These are phyloP conservation scores for Helarctos malayanus DNA, from an alignment of 2,797 vertebrate species.

Conservation along the genomic window DNA sequence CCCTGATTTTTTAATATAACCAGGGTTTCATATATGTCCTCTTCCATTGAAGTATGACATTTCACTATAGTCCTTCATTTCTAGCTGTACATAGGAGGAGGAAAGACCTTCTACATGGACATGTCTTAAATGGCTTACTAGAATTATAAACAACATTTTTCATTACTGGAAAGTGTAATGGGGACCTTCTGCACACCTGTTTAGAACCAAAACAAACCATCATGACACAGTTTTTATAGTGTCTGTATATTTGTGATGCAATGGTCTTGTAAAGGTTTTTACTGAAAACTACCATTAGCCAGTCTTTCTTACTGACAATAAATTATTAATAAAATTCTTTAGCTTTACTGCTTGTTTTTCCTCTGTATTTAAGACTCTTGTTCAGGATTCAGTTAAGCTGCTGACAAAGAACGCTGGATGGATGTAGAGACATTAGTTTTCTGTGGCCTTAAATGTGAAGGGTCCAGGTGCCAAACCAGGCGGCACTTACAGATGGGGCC, in stretches of 20 bases:
- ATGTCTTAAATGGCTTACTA: slow-evolving; percentile 94
- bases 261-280: slow-evolving; percentile 99
- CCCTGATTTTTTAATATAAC: slow-evolving; percentile 84
- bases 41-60: slow-evolving; percentile 89
- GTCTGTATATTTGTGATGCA: slow-evolving; percentile 95
- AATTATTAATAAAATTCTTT: slow-evolving; percentile 99
- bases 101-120: slow-evolving; percentile 89
- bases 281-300: slow-evolving; percentile 99
- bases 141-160: slow-evolving; percentile 88
- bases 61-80: slow-evolving; percentile 87
- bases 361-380: slow-evolving; percentile 67
- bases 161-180: slow-evolving; percentile 91
- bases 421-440: background rate
- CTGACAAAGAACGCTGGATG: background rate
- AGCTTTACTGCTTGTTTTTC: slow-evolving; percentile 86
- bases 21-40: slow-evolving; percentile 87
- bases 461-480: slow-evolving; percentile 36
- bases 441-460: background rate
- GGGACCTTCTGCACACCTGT: slow-evolving; percentile 95
- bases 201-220: slow-evolving; percentile 92
- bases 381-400: background rate
- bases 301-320: slow-evolving; percentile 99
- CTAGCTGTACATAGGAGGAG: slow-evolving; percentile 90
- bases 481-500: slow-evolving; percentile 73
- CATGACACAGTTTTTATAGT: slow-evolving; percentile 93